phyloP scores from a whole-genome alignment of 1,140 invertebrate species.

The Heliconius hewitsoni region DNA sequence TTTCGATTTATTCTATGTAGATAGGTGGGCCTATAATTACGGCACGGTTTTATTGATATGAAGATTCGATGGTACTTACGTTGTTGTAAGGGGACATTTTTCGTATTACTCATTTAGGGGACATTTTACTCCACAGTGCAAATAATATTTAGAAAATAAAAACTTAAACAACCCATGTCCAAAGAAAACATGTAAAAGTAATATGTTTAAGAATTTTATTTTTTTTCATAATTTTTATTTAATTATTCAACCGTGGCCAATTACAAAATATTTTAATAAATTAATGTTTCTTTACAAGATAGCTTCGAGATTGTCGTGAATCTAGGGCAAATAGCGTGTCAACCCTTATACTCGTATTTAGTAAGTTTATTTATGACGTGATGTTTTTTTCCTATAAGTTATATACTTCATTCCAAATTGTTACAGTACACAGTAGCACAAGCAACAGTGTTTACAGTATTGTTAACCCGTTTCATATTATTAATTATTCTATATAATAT shows the following conservation, averaged over 20 bases:
- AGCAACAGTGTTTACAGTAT: neutral
- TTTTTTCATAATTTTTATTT: neutral
- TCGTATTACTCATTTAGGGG: too few relatives aligned
- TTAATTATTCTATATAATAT: too few relatives aligned
- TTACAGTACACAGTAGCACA: neutral
- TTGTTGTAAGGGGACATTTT: too few relatives aligned
- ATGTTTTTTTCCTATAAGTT: neutral
- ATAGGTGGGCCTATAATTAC: too few relatives aligned
- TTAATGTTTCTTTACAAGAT: neutral
- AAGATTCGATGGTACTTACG: too few relatives aligned
- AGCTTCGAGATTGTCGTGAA: neutral
- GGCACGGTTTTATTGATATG: too few relatives aligned
- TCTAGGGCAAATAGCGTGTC: neutral
- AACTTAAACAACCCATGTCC: neutral
- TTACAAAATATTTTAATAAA: neutral
- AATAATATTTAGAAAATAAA: too few relatives aligned
- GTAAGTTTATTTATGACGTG: neutral
- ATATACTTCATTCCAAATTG: neutral
- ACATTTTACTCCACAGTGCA: too few relatives aligned
- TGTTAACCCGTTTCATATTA: neutral
- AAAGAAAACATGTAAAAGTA: neutral
- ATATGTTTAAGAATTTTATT: neutral
- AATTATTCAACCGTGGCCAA: neutral
- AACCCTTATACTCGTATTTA: neutral
- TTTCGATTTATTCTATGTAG: too few relatives aligned